Evolutionary conservation across 2,888 invertebrate species (phyloP).

Genomic region (Busseola fusca): DNA sequence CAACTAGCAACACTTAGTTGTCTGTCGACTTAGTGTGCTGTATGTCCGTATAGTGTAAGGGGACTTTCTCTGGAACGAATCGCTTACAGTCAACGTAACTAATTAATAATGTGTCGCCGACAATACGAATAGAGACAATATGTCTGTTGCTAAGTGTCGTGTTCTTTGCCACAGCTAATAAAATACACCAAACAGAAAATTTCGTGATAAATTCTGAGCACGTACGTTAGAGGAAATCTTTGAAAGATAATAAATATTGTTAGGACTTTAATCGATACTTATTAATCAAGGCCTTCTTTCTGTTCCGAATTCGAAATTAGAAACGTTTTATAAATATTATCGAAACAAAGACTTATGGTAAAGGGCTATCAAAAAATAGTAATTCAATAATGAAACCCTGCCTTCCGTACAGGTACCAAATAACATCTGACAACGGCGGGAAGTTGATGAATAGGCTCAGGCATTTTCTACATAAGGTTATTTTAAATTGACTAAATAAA

Average conservation of each 20-base stretch:
- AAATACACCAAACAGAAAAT: slow-evolving; percentile 37
- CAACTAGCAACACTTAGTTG: slow-evolving; percentile 51
- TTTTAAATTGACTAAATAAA: too few species aligned
- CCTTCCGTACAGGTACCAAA: too few species aligned
- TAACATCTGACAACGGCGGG: background rate
- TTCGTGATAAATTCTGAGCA: slow-evolving; percentile 53
- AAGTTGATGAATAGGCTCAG: too few species aligned
- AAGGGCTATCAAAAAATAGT: background rate
- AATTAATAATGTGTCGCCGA: slow-evolving; percentile 78
- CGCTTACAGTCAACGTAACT: slow-evolving; percentile 75
- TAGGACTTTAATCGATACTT: slow-evolving; percentile 36
- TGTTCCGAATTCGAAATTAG: slow-evolving; percentile 5
- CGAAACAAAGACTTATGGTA: background rate
- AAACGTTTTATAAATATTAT: slow-evolving; percentile 8
- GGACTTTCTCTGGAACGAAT: slow-evolving; percentile 84
- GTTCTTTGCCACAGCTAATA: slow-evolving; percentile 49
- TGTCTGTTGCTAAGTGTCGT: slow-evolving; percentile 56
- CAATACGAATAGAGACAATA: slow-evolving; percentile 66
- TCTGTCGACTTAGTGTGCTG: slow-evolving; percentile 59
- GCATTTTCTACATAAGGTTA: too few species aligned
- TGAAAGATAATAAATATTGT: slow-evolving; percentile 31
- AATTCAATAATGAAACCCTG: too few species aligned
- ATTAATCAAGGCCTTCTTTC: slow-evolving; percentile 33
- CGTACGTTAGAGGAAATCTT: slow-evolving; percentile 35
- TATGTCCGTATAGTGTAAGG: slow-evolving; percentile 54